A percentile compares a stretch with the other conserved stretches of the same genome.
Evolutionary conservation across 2,888 invertebrate species (phyloP).

Genomic region (Clivina fossor): DNA sequence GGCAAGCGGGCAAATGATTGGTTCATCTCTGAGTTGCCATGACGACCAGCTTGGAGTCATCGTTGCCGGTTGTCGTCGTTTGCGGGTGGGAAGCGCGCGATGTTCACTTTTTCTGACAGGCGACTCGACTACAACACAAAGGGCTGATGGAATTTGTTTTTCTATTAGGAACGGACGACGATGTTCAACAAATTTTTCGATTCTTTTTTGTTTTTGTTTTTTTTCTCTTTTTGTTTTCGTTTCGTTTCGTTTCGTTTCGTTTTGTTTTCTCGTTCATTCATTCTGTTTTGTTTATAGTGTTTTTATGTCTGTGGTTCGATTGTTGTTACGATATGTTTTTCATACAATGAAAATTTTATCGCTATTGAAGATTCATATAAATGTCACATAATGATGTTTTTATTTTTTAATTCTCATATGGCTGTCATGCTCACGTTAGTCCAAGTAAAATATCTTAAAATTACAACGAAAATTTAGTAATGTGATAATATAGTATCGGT

Average conservation of each 20-base stretch:
- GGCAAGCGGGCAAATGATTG: slow-evolving; percentile 6
- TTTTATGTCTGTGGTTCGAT: slow-evolving; percentile 24
- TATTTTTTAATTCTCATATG: too few species aligned
- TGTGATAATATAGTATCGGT: too few species aligned
- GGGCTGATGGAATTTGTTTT: slow-evolving; percentile 29
- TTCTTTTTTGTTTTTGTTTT: slow-evolving; percentile 18
- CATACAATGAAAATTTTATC: too few species aligned
- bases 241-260: neutral
- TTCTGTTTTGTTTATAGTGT: slow-evolving; percentile 12
- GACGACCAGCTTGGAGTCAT: slow-evolving; percentile 6
- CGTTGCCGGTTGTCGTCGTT: too few species aligned
- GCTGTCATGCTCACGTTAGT: too few species aligned
- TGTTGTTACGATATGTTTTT: too few species aligned
- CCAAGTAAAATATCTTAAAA: too few species aligned
- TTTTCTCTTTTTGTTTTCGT: slow-evolving; percentile 23
- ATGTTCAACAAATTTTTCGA: slow-evolving; percentile 24
- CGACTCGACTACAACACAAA: slow-evolving; percentile 20
- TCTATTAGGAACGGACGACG: slow-evolving; percentile 21
- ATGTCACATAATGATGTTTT: slow-evolving; percentile 7
- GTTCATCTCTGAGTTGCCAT: slow-evolving; percentile 25
- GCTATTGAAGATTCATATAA: slow-evolving; percentile 18
- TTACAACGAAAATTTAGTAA: too few species aligned
- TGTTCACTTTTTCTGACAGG: slow-evolving; percentile 23
- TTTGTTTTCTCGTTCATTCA: too few species aligned
- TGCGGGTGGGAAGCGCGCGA: slow-evolving; percentile 12